These are phyloP conservation scores for Chaetogeoica ovagalla DNA, from an alignment of 2,888 invertebrate species.

Conservation along the genomic window DNA sequence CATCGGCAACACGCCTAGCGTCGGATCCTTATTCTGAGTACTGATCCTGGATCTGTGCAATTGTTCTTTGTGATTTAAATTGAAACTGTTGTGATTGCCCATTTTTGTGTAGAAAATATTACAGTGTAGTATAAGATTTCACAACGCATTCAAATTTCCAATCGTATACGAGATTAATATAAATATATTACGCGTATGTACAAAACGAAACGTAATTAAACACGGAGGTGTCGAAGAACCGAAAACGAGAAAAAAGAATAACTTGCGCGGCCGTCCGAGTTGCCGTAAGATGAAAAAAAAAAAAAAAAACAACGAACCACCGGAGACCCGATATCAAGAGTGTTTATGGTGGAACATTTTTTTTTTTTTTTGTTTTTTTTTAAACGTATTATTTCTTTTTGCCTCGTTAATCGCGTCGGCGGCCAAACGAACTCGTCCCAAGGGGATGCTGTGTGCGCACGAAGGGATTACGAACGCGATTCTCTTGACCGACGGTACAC, in stretches of 20 bases:
- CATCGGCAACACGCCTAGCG: constrained; percentile 71
- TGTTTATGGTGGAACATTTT: constrained; percentile 31
- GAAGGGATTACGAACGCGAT: neutral
- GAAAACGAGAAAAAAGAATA: neutral
- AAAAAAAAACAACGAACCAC: constrained; percentile 3
- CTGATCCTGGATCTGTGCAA: constrained; percentile 34
- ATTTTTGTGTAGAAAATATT: neutral
- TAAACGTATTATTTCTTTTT: neutral
- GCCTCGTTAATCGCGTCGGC: neutral
- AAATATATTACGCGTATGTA: neutral
- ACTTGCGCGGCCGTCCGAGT: constrained; percentile 30
- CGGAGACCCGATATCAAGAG: constrained; percentile 39
- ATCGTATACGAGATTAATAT: neutral
- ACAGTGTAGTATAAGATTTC: neutral
- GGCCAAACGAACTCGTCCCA: neutral
- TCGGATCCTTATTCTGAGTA: constrained; percentile 62
- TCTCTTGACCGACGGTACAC: neutral
- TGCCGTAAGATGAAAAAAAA: too few species aligned
- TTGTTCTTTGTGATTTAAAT: constrained; percentile 53
- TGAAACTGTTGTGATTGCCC: constrained; percentile 51
- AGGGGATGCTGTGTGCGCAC: neutral
- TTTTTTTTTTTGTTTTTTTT: too few species aligned
- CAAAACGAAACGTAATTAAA: neutral
- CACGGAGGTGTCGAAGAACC: neutral
- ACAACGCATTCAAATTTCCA: neutral